Percentiles rank a stretch among this genome's conserved stretches.
Conservation (phyloP, 2,888 invertebrate species). For the Acanthacorydalis orientalis region DNA sequence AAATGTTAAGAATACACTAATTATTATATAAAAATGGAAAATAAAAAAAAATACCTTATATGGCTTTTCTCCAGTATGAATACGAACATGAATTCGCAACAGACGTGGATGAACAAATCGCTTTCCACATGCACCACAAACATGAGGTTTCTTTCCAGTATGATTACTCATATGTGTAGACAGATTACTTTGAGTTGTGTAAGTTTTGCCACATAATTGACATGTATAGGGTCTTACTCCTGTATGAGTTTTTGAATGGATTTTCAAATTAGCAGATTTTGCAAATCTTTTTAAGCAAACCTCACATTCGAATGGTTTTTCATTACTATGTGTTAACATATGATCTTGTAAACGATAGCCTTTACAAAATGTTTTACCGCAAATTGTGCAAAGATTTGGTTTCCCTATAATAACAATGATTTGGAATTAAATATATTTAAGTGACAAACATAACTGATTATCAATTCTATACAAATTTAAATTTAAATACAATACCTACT, state of each 20-base stretch:
- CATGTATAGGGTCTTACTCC: slow-evolving; percentile 16
- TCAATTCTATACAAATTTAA: too few relatives aligned
- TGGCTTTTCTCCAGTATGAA: slow-evolving; percentile 18
- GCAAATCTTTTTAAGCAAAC: slow-evolving; percentile 14
- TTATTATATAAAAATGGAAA: too few relatives aligned
- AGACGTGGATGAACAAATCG: slow-evolving; percentile 16
- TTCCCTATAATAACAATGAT: slow-evolving; percentile 6
- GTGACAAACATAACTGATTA: too few relatives aligned
- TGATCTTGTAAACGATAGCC: slow-evolving; percentile 15
- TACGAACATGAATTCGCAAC: slow-evolving; percentile 16
- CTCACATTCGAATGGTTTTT: slow-evolving; percentile 14
- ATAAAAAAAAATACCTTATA: slow-evolving; percentile 8
- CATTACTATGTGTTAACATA: slow-evolving; percentile 14
- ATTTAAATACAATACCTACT: too few relatives aligned
- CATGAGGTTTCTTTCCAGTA: slow-evolving; percentile 14
- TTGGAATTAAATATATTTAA: not conserved
- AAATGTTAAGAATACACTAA: too few relatives aligned
- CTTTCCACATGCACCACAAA: slow-evolving; percentile 15
- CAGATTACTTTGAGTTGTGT: slow-evolving; percentile 16
- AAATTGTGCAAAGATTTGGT: slow-evolving; percentile 14
- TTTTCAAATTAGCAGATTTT: slow-evolving; percentile 14
- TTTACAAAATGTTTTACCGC: slow-evolving; percentile 15
- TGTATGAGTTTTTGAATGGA: slow-evolving; percentile 15
- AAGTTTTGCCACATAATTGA: slow-evolving; percentile 16
- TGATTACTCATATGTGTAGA: slow-evolving; percentile 14